phyloP scores from a whole-genome alignment of 2,888 invertebrate species.

The Andrena hattorfiana region DNA sequence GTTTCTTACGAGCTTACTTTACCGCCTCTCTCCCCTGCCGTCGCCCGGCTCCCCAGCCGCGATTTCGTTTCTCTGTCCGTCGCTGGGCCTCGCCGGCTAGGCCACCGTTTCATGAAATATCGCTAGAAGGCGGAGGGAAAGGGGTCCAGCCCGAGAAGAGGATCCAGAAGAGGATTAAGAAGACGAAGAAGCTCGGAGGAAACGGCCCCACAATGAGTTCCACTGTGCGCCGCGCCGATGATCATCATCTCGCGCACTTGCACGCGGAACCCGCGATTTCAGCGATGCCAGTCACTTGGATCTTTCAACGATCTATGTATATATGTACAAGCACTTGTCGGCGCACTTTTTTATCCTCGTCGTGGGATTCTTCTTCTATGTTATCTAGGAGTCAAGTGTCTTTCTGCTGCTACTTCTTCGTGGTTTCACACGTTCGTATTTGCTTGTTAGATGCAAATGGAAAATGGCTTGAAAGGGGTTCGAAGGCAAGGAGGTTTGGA shows the following conservation, averaged over 20 bases:
- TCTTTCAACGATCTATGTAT: too few relatives aligned
- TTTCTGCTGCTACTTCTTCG: neutral
- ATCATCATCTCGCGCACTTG: neutral
- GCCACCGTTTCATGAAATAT: constrained; percentile 41
- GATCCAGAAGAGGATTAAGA: constrained; percentile 48
- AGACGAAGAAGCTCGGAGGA: constrained; percentile 58
- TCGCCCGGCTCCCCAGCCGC: constrained; percentile 3
- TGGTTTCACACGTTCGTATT: neutral
- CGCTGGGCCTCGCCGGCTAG: neutral
- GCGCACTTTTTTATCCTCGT: neutral
- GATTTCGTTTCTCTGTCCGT: constrained; percentile 23
- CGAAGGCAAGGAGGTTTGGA: neutral
- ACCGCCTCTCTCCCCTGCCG: constrained; percentile 45
- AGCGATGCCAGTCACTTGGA: neutral
- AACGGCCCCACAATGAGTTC: constrained; percentile 69
- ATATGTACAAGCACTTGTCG: too few relatives aligned
- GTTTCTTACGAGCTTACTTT: constrained; percentile 76
- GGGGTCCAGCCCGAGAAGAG: constrained; percentile 35
- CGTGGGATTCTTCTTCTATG: neutral
- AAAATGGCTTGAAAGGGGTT: neutral
- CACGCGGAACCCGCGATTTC: constrained; percentile 15
- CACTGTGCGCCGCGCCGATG: constrained; percentile 65
- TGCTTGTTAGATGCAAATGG: neutral
- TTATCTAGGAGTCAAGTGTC: neutral
- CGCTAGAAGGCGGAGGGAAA: neutral